Percentiles rank a stretch among this genome's conserved stretches.
Conservation (phyloP, 2,888 invertebrate genomes). For the Drosophila recens region DNA sequence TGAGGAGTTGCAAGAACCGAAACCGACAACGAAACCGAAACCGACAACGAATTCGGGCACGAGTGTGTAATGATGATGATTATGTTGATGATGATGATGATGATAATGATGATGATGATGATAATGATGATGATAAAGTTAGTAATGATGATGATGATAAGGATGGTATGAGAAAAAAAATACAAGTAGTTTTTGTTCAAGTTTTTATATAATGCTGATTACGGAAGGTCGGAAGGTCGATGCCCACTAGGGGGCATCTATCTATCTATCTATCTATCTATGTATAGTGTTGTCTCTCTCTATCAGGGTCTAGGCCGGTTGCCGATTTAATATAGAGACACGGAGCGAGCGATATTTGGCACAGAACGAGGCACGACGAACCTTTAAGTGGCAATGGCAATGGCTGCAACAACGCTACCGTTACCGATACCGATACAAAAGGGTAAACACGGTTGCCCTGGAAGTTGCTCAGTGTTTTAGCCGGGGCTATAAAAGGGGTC, state of each 20-base stretch:
- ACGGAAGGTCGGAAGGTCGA: too few species aligned
- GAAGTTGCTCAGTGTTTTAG: constrained; percentile 17
- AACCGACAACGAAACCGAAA: not conserved
- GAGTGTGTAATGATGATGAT: not conserved
- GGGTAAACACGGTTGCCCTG: constrained; percentile 47
- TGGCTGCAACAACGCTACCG: constrained; percentile 38
- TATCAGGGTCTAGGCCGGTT: too few species aligned
- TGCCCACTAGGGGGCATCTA: too few species aligned
- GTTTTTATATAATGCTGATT: too few species aligned
- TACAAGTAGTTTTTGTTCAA: too few species aligned
- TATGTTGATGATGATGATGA: not conserved
- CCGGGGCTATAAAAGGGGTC: constrained; percentile 13
- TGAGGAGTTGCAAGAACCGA: constrained; percentile 9
- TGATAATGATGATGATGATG: not conserved
- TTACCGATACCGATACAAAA: constrained; percentile 36
- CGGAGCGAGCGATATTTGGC: constrained; percentile 5
- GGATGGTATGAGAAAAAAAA: too few species aligned
- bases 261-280: too few species aligned
- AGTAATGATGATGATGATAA: too few species aligned
- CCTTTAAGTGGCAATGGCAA: constrained; percentile 64
- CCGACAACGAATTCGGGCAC: not conserved
- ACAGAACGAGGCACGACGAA: constrained; percentile 53
- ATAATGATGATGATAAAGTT: too few species aligned
- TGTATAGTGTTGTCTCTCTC: too few species aligned
- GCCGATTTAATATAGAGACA: too few species aligned